Evolutionary conservation across 2,797 vertebrate species (phyloP).

Genomic region (Acropternis orthonyx): DNA sequence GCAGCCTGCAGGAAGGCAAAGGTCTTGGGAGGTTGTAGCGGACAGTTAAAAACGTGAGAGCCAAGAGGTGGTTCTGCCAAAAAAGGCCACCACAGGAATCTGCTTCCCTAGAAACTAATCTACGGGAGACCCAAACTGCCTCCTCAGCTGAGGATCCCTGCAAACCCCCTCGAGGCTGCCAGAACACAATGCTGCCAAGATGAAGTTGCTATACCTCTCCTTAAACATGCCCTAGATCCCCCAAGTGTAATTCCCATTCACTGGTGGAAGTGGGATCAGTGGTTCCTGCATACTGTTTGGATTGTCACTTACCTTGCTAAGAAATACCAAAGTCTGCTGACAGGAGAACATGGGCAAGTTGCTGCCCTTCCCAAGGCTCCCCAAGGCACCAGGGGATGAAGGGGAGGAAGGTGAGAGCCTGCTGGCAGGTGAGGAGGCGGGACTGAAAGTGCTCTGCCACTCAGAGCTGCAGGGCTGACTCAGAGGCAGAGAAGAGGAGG

Average conservation of each 20-base stretch:
- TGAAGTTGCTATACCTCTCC: background rate
- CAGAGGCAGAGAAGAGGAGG: background rate
- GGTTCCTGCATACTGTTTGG: background rate
- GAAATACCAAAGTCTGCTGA: background rate
- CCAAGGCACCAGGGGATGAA: accelerated
- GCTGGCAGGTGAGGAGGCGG: accelerated
- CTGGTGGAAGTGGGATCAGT: background rate
- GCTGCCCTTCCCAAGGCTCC: background rate
- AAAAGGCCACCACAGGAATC: background rate
- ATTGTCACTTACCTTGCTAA: background rate
- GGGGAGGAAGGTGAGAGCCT: background rate
- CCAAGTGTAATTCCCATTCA: background rate
- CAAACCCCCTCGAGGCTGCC: background rate
- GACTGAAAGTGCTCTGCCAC: background rate
- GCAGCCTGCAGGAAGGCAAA: background rate
- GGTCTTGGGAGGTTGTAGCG: background rate
- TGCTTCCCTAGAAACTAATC: background rate
- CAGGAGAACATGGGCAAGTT: background rate
- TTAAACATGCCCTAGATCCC: background rate
- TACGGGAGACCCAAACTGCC: background rate
- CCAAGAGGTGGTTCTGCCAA: background rate
- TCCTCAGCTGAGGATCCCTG: background rate
- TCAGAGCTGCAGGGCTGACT: background rate
- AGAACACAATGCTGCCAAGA: background rate
- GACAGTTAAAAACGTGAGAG: background rate